phyloP scores from a whole-genome alignment of 2,888 invertebrate genomes.

The Stenichneumon culpator region DNA sequence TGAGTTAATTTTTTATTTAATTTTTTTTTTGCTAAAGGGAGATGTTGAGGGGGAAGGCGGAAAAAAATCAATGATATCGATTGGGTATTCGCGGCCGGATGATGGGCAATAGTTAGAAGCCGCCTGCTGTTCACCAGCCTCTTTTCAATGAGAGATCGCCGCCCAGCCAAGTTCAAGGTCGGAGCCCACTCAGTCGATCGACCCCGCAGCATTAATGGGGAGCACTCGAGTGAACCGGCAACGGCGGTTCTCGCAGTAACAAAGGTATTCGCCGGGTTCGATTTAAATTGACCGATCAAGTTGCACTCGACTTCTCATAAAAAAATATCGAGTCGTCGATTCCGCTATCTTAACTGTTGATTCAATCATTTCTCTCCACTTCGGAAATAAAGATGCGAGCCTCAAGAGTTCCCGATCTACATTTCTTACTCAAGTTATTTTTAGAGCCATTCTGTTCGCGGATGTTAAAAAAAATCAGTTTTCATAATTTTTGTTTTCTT shows the following conservation, averaged over 20 bases:
- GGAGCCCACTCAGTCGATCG: constrained; percentile 62
- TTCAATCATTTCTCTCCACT: neutral
- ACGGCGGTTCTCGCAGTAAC: constrained; percentile 40
- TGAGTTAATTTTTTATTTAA: neutral
- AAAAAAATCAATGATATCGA: constrained; percentile 66
- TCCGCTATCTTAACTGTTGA: neutral
- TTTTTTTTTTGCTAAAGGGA: neutral
- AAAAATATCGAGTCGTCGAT: neutral
- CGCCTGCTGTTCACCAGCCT: constrained; percentile 40
- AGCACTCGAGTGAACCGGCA: constrained; percentile 56
- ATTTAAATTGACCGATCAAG: constrained; percentile 20
- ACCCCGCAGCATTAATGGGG: constrained; percentile 62
- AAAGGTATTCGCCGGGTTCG: constrained; percentile 44
- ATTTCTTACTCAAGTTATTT: too few species aligned
- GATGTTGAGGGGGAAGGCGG: constrained; percentile 11
- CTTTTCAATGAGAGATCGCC: constrained; percentile 63
- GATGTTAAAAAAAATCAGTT: neutral
- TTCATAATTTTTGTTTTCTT: too few species aligned
- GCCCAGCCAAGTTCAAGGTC: constrained; percentile 65
- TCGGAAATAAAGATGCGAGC: neutral
- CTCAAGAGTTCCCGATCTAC: neutral
- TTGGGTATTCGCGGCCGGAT: constrained; percentile 35
- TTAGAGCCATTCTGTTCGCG: neutral
- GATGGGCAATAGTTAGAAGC: constrained; percentile 4
- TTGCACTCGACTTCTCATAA: constrained; percentile 23